Conservation (phyloP, 2,113 vertebrate genomes). For the Willisornis vidua region DNA sequence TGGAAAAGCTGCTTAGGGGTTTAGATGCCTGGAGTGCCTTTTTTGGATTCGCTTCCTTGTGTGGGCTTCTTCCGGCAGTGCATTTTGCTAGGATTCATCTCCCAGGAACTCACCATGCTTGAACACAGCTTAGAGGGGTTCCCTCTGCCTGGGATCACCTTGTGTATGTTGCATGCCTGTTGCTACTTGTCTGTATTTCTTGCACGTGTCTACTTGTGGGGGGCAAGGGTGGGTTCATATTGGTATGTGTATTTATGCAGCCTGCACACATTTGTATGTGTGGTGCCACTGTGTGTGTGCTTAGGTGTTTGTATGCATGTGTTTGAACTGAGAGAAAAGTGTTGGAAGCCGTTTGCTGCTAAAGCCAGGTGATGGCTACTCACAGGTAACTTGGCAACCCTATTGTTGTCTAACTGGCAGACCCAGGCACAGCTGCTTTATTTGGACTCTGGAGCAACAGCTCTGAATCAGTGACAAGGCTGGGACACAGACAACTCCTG, state of each 20-base stretch:
- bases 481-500: not conserved
- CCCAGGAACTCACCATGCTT: not conserved
- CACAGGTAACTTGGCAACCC: not conserved
- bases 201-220: slow-evolving; percentile 1
- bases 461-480: not conserved
- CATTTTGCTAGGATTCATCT: slow-evolving; percentile 40
- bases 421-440: not conserved
- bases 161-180: slow-evolving; percentile 44
- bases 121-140: slow-evolving; percentile 7
- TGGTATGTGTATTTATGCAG: slow-evolving; percentile 12
- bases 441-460: not conserved
- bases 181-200: slow-evolving; percentile 42
- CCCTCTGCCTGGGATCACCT: not conserved
- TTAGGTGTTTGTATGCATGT: not conserved
- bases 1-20: not conserved
- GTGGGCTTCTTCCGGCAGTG: not conserved
- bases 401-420: not conserved
- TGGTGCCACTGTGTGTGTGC: not conserved
- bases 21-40: slow-evolving; percentile 9
- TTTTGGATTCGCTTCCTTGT: not conserved
- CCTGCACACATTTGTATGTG: slow-evolving; percentile 1
- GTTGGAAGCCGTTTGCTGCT: not conserved
- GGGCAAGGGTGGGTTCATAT: not conserved
- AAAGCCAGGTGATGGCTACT: not conserved
- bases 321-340: not conserved